phyloP scores from a whole-genome alignment of 1,140 invertebrate genomes.

The Galendromus occidentalis region DNA sequence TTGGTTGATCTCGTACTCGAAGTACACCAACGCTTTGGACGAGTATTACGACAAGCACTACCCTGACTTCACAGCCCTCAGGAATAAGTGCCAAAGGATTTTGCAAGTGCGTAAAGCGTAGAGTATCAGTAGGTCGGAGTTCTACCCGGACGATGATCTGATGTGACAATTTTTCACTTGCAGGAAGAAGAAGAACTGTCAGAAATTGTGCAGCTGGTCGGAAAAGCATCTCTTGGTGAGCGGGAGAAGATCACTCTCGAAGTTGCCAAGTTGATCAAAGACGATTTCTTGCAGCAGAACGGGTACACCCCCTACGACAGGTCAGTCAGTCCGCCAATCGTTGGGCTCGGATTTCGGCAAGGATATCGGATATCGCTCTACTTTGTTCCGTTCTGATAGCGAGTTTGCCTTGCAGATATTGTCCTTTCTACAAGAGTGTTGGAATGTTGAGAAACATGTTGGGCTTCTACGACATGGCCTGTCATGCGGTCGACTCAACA shows the following conservation, averaged over 20 bases:
- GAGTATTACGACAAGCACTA: conserved; percentile 99
- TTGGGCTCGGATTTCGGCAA: too few relatives aligned
- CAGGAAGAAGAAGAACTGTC: conserved; percentile 99
- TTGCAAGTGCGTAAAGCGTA: background rate
- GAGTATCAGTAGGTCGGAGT: too few relatives aligned
- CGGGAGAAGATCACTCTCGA: conserved; percentile 98
- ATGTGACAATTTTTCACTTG: conserved; percentile 28
- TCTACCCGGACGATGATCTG: background rate
- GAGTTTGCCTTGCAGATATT: conserved; percentile 38
- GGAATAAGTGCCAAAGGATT: conserved; percentile 30
- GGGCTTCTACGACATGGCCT: conserved; percentile 89
- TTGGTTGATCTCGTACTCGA: conserved; percentile 98
- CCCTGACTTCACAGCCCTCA: conserved; percentile 80
- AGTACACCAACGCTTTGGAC: conserved; percentile 92
- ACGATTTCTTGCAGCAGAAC: conserved; percentile 98
- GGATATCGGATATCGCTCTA: too few relatives aligned
- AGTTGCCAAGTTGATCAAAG: conserved; percentile 92
- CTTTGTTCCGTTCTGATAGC: too few relatives aligned
- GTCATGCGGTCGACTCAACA: conserved; percentile 89
- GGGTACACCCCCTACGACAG: conserved; percentile 90
- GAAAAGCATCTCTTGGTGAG: conserved; percentile 95
- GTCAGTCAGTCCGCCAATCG: too few relatives aligned
- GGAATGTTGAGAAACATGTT: conserved; percentile 98
- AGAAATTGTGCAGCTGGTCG: conserved; percentile 98
- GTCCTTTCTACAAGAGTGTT: conserved; percentile 99